Conservation (phyloP, 2,113 vertebrate species). For the Dromiciops gliroides region DNA sequence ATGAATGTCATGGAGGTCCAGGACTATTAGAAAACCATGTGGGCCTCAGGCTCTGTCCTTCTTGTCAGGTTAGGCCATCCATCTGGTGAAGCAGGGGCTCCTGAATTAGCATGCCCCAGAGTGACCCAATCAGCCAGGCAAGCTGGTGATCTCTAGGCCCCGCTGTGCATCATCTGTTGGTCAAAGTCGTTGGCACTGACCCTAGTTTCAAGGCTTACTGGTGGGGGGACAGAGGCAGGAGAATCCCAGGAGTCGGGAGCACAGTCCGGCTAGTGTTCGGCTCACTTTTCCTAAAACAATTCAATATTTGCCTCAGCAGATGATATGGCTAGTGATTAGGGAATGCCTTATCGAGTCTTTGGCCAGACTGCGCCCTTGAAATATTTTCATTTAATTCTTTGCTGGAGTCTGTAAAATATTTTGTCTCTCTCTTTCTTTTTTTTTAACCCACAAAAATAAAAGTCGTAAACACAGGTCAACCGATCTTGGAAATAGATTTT, state of each 20-base stretch:
- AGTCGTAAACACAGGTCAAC: conserved; percentile 13
- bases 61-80: neutral
- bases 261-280: conserved; percentile 47
- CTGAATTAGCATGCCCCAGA: conserved; percentile 10
- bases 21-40: neutral
- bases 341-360: conserved; percentile 65
- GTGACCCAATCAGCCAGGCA: neutral
- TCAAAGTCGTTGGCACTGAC: neutral
- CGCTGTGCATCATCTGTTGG: conserved; percentile 2
- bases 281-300: conserved; percentile 60
- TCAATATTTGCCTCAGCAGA: conserved; percentile 65
- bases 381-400: conserved; percentile 65
- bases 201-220: conserved; percentile 4
- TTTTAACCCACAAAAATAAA: neutral
- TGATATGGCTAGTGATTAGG: conserved; percentile 61
- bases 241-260: conserved; percentile 27
- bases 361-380: conserved; percentile 68
- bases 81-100: conserved; percentile 16
- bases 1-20: neutral
- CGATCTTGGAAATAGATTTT: conserved; percentile 15
- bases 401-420: conserved; percentile 39
- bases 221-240: conserved; percentile 21
- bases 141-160: neutral
- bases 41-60: neutral
- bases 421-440: conserved; percentile 18